These are phyloP conservation scores for Squalus acanthias DNA, from an alignment of 2,797 vertebrate genomes.

Conservation along the genomic window DNA sequence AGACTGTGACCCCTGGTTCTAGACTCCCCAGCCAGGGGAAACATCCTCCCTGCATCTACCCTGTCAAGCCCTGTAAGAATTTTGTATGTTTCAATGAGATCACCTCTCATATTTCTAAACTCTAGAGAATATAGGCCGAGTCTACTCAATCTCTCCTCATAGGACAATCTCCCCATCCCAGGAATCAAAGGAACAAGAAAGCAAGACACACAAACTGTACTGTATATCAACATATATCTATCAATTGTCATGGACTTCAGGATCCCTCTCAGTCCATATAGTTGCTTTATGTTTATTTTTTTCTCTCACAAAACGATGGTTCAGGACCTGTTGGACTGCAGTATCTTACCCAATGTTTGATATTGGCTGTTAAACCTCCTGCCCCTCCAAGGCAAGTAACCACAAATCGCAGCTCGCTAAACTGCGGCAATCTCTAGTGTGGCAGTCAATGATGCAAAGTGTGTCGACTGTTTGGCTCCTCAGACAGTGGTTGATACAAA, in stretches of 20 bases:
- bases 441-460: background rate
- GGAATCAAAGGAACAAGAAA: background rate
- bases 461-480: background rate
- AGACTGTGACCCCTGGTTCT: too few species aligned
- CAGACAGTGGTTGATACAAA: background rate
- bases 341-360: background rate
- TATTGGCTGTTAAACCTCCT: background rate
- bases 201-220: slow-evolving; percentile 13
- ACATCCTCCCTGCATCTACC: too few species aligned
- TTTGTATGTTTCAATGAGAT: too few species aligned
- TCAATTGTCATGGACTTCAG: slow-evolving; percentile 20
- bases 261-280: background rate
- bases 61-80: too few species aligned
- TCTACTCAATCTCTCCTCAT: too few species aligned
- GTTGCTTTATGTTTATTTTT: background rate
- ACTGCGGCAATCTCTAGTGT: background rate
- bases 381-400: background rate
- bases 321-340: background rate
- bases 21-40: too few species aligned
- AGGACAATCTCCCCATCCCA: too few species aligned
- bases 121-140: too few species aligned
- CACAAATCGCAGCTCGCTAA: background rate
- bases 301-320: background rate
- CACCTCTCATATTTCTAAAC: too few species aligned
- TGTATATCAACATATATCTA: slow-evolving; percentile 16